A percentile compares a stretch with the other conserved stretches of the same genome.
Evolutionary conservation across 2,888 invertebrate species (phyloP).

Genomic region (Sesia apiformis): DNA sequence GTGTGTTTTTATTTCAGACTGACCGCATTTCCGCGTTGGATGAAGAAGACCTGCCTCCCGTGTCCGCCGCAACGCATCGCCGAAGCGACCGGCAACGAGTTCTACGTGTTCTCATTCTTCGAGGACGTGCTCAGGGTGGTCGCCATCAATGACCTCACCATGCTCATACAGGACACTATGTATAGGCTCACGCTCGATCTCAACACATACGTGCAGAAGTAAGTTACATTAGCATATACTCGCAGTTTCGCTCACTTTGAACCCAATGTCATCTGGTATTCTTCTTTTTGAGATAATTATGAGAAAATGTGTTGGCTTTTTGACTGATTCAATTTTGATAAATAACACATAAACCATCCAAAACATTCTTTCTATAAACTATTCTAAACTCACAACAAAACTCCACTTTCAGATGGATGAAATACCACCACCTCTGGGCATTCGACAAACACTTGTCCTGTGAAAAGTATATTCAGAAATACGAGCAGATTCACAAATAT

Average conservation of each 20-base stretch:
- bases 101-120: conserved; percentile 83
- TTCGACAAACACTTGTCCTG: conserved; percentile 83
- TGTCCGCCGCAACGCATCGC: conserved; percentile 77
- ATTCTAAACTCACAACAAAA: neutral
- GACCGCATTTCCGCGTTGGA: conserved; percentile 88
- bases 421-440: conserved; percentile 84
- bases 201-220: conserved; percentile 76
- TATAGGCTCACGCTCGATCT: conserved; percentile 79
- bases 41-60: conserved; percentile 85
- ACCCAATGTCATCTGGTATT: too few relatives aligned
- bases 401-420: conserved; percentile 76
- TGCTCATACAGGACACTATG: conserved; percentile 79
- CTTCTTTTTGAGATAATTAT: too few relatives aligned
- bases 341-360: too few relatives aligned
- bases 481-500: conserved; percentile 72
- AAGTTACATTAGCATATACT: conserved; percentile 10
- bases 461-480: conserved; percentile 82
- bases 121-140: conserved; percentile 84
- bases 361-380: neutral
- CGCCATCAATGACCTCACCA: conserved; percentile 79
- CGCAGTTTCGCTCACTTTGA: too few relatives aligned
- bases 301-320: neutral
- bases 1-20: conserved; percentile 53
- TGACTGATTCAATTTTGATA: neutral
- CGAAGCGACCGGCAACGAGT: conserved; percentile 70